These are phyloP conservation scores for Stenodera caucasica DNA, from an alignment of 2,888 invertebrate genomes.

Conservation along the genomic window DNA sequence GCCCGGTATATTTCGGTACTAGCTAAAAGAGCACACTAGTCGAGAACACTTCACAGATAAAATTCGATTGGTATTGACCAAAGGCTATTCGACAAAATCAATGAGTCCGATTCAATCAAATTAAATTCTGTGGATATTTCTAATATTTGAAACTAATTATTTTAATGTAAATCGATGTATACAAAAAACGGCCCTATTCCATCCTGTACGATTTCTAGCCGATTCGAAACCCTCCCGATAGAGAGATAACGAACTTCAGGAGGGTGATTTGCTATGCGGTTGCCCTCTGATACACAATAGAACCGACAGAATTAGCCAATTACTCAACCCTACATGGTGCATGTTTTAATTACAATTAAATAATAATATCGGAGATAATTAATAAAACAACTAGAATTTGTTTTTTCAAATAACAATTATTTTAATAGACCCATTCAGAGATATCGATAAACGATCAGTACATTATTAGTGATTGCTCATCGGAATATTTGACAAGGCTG, in stretches of 20 bases:
- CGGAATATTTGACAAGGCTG: slow-evolving; percentile 22
- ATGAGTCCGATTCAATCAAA: not conserved
- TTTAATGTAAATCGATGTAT: not conserved
- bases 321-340: slow-evolving; percentile 53
- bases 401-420: slow-evolving; percentile 40
- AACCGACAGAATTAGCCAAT: slow-evolving; percentile 56
- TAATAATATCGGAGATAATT: slow-evolving; percentile 49
- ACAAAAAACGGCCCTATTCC: not conserved
- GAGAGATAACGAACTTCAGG: slow-evolving; percentile 48
- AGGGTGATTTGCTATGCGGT: slow-evolving; percentile 56
- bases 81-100: slow-evolving; percentile 13
- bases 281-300: slow-evolving; percentile 56
- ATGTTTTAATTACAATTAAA: slow-evolving; percentile 57
- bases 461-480: slow-evolving; percentile 33
- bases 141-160: not conserved
- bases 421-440: slow-evolving; percentile 45
- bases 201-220: slow-evolving; percentile 12
- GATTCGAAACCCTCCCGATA: slow-evolving; percentile 25
- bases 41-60: slow-evolving; percentile 38
- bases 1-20: slow-evolving; percentile 37
- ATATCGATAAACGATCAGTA: slow-evolving; percentile 40
- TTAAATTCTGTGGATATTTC: not conserved
- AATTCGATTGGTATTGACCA: slow-evolving; percentile 35
- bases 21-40: slow-evolving; percentile 46
- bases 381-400: slow-evolving; percentile 26